phyloP scores from a whole-genome alignment of 2,888 invertebrate genomes.

The Vandiemenella viatica region DNA sequence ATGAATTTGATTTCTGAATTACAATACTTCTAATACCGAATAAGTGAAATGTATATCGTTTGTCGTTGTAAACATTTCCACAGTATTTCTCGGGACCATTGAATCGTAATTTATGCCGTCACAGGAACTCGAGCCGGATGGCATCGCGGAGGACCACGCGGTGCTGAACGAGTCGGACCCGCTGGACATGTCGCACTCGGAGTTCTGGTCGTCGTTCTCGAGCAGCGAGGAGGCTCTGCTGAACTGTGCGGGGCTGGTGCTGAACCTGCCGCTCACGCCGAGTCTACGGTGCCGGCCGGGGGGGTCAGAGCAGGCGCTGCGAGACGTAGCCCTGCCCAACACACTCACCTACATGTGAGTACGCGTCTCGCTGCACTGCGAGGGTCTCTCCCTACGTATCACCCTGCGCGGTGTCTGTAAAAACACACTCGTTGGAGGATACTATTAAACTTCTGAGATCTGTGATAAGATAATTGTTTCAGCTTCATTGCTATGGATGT shows the following conservation, averaged over 20 bases:
- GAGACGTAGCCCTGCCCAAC: slow-evolving; percentile 39
- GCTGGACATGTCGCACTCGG: slow-evolving; percentile 58
- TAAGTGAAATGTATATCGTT: too few species aligned
- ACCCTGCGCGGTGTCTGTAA: too few species aligned
- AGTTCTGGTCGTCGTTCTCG: slow-evolving; percentile 69
- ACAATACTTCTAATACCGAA: too few species aligned
- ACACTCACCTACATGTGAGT: slow-evolving; percentile 50
- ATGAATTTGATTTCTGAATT: too few species aligned
- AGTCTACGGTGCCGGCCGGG: slow-evolving; percentile 37
- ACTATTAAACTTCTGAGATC: too few species aligned
- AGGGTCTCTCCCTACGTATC: not conserved
- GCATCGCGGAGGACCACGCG: slow-evolving; percentile 46
- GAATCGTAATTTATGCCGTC: too few species aligned
- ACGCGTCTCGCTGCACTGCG: not conserved
- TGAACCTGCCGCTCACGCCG: slow-evolving; percentile 54
- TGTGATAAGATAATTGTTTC: too few species aligned
- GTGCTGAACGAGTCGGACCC: slow-evolving; percentile 44
- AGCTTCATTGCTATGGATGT: too few species aligned
- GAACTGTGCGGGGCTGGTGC: slow-evolving; percentile 55
- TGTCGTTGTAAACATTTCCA: too few species aligned
- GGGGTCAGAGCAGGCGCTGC: slow-evolving; percentile 28
- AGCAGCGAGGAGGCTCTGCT: slow-evolving; percentile 62
- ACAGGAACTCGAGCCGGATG: slow-evolving; percentile 43
- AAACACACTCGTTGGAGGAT: too few species aligned
- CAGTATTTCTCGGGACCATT: too few species aligned